Percentiles rank a stretch among this genome's conserved stretches.
Conservation (phyloP, 2,113 vertebrate genomes). For the Tetrao urogallus region DNA sequence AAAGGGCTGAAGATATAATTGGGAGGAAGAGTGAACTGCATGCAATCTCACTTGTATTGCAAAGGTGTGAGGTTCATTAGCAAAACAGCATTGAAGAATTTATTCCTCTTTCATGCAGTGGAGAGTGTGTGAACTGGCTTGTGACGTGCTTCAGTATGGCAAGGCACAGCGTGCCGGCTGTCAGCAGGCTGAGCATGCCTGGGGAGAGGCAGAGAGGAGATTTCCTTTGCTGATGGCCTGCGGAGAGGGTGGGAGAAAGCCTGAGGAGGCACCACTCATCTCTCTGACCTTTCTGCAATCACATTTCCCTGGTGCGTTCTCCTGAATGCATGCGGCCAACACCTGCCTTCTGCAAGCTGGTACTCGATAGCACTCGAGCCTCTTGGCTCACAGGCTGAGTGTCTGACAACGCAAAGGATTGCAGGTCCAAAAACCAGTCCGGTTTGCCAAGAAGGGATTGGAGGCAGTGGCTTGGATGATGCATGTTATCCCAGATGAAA, state of each 20-base stretch:
- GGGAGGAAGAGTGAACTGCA: neutral
- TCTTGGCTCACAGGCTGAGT: neutral
- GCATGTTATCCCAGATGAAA: neutral
- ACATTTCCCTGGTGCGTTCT: neutral
- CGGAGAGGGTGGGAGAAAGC: neutral
- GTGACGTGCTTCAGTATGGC: neutral
- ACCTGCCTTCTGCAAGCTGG: constrained; percentile 8
- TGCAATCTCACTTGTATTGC: neutral
- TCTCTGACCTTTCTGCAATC: neutral
- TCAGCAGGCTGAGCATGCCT: neutral
- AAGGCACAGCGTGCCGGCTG: neutral
- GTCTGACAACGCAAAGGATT: neutral
- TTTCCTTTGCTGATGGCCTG: neutral
- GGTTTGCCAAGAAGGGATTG: neutral
- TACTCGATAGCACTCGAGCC: constrained; percentile 8
- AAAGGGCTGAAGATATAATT: neutral
- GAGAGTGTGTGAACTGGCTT: neutral
- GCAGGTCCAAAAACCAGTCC: neutral
- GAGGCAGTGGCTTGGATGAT: neutral
- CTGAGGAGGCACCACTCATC: neutral
- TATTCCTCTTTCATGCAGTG: neutral
- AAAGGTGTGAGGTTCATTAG: constrained; percentile 19
- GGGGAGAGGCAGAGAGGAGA: neutral
- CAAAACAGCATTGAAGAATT: neutral
- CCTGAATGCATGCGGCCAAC: neutral